These are phyloP conservation scores for Drosophila paranaensis DNA, from an alignment of 2,888 invertebrate genomes.

Conservation along the genomic window DNA sequence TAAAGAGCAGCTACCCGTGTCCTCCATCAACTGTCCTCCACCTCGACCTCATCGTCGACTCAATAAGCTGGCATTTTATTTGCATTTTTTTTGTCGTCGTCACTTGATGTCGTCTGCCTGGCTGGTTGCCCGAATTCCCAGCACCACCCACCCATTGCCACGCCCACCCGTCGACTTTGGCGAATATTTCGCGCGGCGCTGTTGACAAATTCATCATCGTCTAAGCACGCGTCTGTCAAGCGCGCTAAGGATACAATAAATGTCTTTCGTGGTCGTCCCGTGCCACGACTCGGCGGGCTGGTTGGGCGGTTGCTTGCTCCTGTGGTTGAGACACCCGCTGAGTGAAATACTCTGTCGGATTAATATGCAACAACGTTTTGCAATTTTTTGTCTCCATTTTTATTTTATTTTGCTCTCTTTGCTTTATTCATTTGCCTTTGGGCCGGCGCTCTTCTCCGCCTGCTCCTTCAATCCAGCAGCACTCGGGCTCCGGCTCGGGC, in stretches of 20 bases:
- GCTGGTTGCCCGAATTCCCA: slow-evolving; percentile 50
- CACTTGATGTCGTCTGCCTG: slow-evolving; percentile 61
- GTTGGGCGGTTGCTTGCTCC: slow-evolving; percentile 13
- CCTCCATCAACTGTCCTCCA: slow-evolving; percentile 22
- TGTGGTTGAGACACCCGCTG: slow-evolving; percentile 57
- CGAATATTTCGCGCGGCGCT: slow-evolving; percentile 44
- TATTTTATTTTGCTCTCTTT: slow-evolving; percentile 37
- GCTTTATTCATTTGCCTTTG: slow-evolving; percentile 73
- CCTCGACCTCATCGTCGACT: slow-evolving; percentile 45
- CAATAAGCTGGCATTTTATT: slow-evolving; percentile 79
- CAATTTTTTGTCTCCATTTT: slow-evolving; percentile 62
- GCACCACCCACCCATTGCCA: neutral
- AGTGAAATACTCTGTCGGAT: slow-evolving; percentile 79
- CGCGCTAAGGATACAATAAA: slow-evolving; percentile 79
- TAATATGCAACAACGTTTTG: slow-evolving; percentile 77
- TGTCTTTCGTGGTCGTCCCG: slow-evolving; percentile 72
- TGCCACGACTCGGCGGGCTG: slow-evolving; percentile 16
- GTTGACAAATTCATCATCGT: slow-evolving; percentile 77
- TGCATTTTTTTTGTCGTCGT: slow-evolving; percentile 72
- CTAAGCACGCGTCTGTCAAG: slow-evolving; percentile 79
- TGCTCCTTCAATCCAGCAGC: slow-evolving; percentile 17
- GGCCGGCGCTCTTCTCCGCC: slow-evolving; percentile 18
- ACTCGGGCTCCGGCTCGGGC: slow-evolving; percentile 6
- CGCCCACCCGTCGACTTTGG: slow-evolving; percentile 11
- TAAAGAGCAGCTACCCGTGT: slow-evolving; percentile 54